Evolutionary conservation across 2,888 invertebrate species (phyloP).

Genomic region (Apeira syringaria): DNA sequence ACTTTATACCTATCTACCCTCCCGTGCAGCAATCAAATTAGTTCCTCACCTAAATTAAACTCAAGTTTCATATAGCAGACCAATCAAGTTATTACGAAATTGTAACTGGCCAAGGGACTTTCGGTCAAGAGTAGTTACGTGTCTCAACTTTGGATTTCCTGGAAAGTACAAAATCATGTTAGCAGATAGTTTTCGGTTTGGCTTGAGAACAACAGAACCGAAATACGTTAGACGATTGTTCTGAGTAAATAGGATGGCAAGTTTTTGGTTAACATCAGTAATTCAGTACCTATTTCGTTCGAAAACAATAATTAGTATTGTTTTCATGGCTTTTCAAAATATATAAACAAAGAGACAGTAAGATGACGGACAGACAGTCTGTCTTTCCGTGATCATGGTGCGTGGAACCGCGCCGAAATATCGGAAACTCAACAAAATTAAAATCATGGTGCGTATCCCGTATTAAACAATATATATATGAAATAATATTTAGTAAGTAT

Average conservation of each 20-base stretch:
- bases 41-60: conserved; percentile 22
- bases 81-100: conserved; percentile 23
- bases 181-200: conserved; percentile 36
- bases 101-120: conserved; percentile 30
- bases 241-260: conserved; percentile 21
- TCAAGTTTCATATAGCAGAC: conserved; percentile 15
- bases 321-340: too few relatives aligned
- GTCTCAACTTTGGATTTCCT: conserved; percentile 36
- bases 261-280: conserved; percentile 7
- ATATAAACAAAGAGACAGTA: too few relatives aligned
- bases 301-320: background rate
- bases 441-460: too few relatives aligned
- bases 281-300: background rate
- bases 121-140: conserved; percentile 39
- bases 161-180: conserved; percentile 47
- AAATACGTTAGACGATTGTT: conserved; percentile 35
- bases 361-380: too few relatives aligned
- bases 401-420: too few relatives aligned
- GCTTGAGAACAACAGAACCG: conserved; percentile 36
- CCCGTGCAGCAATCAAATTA: conserved; percentile 1
- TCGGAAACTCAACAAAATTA: too few relatives aligned
- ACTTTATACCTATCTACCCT: background rate
- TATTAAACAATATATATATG: too few relatives aligned
- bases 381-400: too few relatives aligned
- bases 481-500: too few relatives aligned